Conservation (phyloP, 1,140 invertebrate species). For the Lepidurus couesii region DNA sequence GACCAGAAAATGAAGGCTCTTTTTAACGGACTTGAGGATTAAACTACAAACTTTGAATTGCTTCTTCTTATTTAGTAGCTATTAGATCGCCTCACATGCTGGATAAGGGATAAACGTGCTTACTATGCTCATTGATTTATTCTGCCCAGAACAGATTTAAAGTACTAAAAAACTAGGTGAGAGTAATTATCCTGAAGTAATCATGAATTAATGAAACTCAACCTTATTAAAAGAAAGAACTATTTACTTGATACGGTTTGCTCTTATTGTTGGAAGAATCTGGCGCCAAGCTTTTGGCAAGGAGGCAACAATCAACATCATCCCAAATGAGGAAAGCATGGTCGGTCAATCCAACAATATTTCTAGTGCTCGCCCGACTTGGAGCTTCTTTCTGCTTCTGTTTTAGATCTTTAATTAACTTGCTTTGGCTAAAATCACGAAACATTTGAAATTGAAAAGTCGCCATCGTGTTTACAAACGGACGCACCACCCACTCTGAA, state of each 20-base stretch:
- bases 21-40: too few relatives aligned
- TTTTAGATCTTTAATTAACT: background rate
- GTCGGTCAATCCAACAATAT: constrained; percentile 20
- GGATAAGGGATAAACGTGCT: too few relatives aligned
- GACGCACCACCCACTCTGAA: background rate
- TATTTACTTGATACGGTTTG: constrained; percentile 4
- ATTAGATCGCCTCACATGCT: too few relatives aligned
- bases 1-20: too few relatives aligned
- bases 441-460: constrained; percentile 9
- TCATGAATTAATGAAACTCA: too few relatives aligned
- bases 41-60: too few relatives aligned
- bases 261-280: constrained; percentile 1
- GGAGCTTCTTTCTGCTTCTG: background rate
- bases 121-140: too few relatives aligned
- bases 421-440: background rate
- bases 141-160: too few relatives aligned
- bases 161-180: too few relatives aligned
- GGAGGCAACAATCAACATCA: constrained; percentile 26
- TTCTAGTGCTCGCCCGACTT: background rate
- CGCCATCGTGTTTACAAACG: constrained; percentile 11
- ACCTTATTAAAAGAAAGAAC: too few relatives aligned
- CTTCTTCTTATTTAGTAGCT: too few relatives aligned
- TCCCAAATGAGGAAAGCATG: constrained; percentile 26
- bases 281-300: constrained; percentile 23
- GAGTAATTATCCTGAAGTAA: too few relatives aligned